Conservation (phyloP, 2,797 vertebrate species). For the Pteronotus mesoamericanus region DNA sequence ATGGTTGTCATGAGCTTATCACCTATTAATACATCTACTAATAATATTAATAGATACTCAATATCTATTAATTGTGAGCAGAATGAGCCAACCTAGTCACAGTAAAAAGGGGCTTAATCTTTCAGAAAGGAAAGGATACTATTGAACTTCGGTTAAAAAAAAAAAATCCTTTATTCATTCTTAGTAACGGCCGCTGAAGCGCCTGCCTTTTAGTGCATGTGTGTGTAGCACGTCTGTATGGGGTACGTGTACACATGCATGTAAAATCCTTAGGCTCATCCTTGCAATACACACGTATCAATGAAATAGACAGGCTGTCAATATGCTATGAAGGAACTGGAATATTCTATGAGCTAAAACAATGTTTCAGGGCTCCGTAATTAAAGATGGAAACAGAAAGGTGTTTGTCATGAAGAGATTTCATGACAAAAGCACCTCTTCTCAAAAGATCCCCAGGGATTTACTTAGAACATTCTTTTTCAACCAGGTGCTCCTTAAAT, state of each 20-base stretch:
- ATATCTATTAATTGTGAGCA: background rate
- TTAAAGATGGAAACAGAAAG: constrained; percentile 20
- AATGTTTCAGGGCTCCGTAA: background rate
- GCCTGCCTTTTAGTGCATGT: background rate
- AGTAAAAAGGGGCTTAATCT: background rate
- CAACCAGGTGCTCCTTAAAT: background rate
- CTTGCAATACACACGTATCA: background rate
- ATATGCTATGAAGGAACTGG: background rate
- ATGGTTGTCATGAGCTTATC: background rate
- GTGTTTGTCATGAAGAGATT: background rate
- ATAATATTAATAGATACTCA: too few species aligned
- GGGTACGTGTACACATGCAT: background rate
- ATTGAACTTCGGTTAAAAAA: background rate
- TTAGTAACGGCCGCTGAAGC: background rate
- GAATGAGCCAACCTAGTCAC: background rate
- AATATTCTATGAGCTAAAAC: background rate
- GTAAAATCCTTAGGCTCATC: background rate
- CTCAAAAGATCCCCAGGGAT: background rate
- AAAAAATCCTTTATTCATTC: background rate
- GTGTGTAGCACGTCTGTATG: background rate
- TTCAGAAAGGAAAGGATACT: background rate
- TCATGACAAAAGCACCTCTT: background rate
- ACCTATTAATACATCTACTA: too few species aligned
- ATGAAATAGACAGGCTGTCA: background rate
- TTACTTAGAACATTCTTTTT: background rate